Evolutionary conservation across 2,888 invertebrate genomes (phyloP), one percentile per base, ranked within the genome.

Genomic region (Limenitis camilla): DNA sequence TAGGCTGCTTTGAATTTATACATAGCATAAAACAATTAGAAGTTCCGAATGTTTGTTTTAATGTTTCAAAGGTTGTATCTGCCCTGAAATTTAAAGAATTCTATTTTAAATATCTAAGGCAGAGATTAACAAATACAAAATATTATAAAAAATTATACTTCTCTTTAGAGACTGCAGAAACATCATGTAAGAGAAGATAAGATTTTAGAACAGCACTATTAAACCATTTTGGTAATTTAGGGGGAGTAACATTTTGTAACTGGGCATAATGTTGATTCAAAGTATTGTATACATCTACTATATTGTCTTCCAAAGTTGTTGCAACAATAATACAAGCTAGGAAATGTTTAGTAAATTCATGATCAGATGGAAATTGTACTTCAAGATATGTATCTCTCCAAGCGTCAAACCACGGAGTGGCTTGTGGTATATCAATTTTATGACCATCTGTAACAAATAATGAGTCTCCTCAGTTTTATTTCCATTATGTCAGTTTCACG

Each of bases 281-380:
- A 61, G 91, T 90, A 68, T 93, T 92, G 64, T 98, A 93, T 59
- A 93, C 92, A 61, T 96, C 96, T 55, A 96, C 79, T 5, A 97
- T 94, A 85, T 92, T 92, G 1, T 91, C 90, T 76, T 94, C 94
- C 32, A 89, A 81, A 32, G 93, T 91, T 27, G 93, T 92, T 19
- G 92, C 89, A 9, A 94, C 92, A 65, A 96, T 89, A 68, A 96
- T 90, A 74, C 96, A 96, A 9, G 94, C 94, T 48, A 96, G 74
- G 70, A 94, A 94, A 78, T 96, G 96, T 69, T 95, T 94, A 0
- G 97, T 94, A 72, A 97, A 99, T 82, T 99, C 99, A 88, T 99
- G 98, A 72, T 99, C 98, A 5, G 94, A 93, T 11, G 95, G 95
- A 74, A 94, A 95, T 72, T 96, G 93, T 55, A 96, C 92, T 69